Evolutionary conservation across 1,140 invertebrate genomes (phyloP), one percentile per base, ranked within the genome.

Genomic region (Drosophila punjabiensis): DNA sequence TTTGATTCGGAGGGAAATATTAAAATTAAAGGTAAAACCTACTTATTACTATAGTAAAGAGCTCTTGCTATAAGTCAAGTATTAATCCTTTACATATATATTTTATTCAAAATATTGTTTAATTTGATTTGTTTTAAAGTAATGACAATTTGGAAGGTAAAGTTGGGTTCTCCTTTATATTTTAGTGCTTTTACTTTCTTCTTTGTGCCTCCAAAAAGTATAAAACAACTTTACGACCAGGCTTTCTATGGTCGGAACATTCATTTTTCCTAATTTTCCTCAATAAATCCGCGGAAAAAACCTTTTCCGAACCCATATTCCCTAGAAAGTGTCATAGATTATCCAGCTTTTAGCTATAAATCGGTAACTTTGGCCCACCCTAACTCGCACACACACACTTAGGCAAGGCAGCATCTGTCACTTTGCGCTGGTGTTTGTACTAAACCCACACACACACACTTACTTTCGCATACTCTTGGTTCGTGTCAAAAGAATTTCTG

Each of bases 401-500:
- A 13, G 43, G 18, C 20, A 18, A 59, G 20, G 33, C 10, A 67
- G 48, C 62, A 55, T 75, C 56, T 69, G 66, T 66, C 78, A 39
- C 35, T 20, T 13, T 48, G 33, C 48, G 16, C 10, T 63, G 14
- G 30, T 66, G 58, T 43, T 33, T 66, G 58, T 67, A 10, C 39
- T 67, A 20, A 16, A 32, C 59, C 60, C 64, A 43, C 73, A 61
- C 50, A 56, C 50, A 64, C 56, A 64, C 37, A 48, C 20, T 47
- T 58, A 14, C 56, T 10, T 33, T 48, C 30, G 30, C 76, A 60
- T 48, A 65, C 73, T 69, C 80, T 81, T 55, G 63, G 82, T 77
- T 71, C 59, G 82, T 84, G 82, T 84, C 81, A 89, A 88, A 89
- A 89, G 78, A 89, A 89, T 85, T 88, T 84, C 78, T 85, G 81